Evolutionary conservation across 2,113 vertebrate species (phyloP).

Genomic region (Plotosus lineatus): DNA sequence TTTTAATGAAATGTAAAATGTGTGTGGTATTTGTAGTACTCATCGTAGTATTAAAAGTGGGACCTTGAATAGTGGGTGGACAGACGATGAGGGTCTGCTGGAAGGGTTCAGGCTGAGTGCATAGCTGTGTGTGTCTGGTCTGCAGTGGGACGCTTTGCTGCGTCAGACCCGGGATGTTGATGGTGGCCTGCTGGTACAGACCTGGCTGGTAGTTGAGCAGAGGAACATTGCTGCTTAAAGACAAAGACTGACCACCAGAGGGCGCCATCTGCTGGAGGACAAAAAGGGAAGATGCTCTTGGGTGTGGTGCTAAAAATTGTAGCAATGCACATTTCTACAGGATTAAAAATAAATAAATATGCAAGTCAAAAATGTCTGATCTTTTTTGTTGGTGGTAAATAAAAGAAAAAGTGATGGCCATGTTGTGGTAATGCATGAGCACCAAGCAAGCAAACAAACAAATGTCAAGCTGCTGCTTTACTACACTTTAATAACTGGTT

Average conservation of each 20-base stretch:
- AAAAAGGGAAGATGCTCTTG: background rate
- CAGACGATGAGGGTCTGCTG: constrained; percentile 98
- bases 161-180: constrained; percentile 88
- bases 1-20: background rate
- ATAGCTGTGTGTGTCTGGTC: constrained; percentile 89
- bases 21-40: background rate
- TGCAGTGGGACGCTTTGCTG: constrained; percentile 91
- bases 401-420: background rate
- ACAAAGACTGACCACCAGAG: constrained; percentile 87
- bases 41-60: background rate
- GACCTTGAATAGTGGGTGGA: constrained; percentile 94
- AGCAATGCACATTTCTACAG: background rate
- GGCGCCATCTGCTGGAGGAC: constrained; percentile 74
- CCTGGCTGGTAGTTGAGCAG: constrained; percentile 93
- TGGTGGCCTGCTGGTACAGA: constrained; percentile 91
- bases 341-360: background rate
- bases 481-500: background rate
- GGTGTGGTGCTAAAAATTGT: background rate
- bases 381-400: background rate
- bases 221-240: constrained; percentile 89
- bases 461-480: background rate
- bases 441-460: background rate
- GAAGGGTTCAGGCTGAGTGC: constrained; percentile 91
- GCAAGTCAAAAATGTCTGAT: background rate
- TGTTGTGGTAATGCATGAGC: background rate